Evolutionary conservation across 2,888 invertebrate genomes (phyloP).

Genomic region (Mechanitis mazaeus): DNA sequence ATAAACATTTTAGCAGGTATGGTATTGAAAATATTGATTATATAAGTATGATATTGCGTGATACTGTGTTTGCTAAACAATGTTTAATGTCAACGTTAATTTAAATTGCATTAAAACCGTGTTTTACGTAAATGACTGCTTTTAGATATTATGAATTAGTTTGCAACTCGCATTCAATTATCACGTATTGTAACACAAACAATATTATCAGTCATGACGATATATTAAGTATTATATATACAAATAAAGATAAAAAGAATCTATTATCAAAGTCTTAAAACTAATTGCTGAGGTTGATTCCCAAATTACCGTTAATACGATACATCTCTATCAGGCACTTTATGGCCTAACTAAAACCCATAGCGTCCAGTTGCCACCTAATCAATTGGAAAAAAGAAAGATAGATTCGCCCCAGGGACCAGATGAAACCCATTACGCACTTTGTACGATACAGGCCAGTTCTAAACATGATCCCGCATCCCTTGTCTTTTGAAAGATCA

Average conservation of each 20-base stretch:
- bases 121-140: slow-evolving; percentile 7
- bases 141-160: no score
- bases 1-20: neutral
- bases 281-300: neutral
- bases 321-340: slow-evolving; percentile 5
- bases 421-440: slow-evolving; percentile 54
- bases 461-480: slow-evolving; percentile 49
- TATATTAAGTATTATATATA: no score
- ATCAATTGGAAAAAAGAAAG: slow-evolving; percentile 44
- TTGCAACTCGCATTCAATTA: no score
- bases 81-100: slow-evolving; percentile 30
- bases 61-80: slow-evolving; percentile 35
- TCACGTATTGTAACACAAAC: no score
- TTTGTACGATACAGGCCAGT: slow-evolving; percentile 43
- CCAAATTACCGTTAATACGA: slow-evolving; percentile 2
- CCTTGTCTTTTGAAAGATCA: slow-evolving; percentile 55
- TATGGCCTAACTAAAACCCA: slow-evolving; percentile 12
- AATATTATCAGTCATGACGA: no score
- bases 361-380: slow-evolving; percentile 30
- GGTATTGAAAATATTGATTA: slow-evolving; percentile 42
- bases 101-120: slow-evolving; percentile 29
- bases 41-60: slow-evolving; percentile 59
- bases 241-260: neutral
- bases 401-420: slow-evolving; percentile 45
- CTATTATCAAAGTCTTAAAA: neutral